Evolutionary conservation across 2,888 invertebrate species (phyloP), one percentile per base, ranked within the genome.

Genomic region (Aphrophora alni): DNA sequence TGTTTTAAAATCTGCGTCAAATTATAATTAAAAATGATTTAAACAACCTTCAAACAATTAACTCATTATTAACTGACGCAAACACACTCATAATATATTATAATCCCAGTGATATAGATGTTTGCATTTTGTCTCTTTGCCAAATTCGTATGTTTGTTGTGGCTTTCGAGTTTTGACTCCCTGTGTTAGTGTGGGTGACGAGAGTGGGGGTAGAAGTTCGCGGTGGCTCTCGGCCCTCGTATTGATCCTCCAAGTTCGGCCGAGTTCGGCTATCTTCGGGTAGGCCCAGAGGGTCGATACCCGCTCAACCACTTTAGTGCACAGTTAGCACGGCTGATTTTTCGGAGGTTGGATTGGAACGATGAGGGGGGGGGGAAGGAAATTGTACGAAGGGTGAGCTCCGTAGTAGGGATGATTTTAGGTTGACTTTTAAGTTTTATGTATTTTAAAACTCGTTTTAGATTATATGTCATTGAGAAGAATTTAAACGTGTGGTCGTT

Each of bases 251-350:
- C 84, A 86, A 85, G 86, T 86, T 85, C 85, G 84, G 84, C 83
- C 81, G 82, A 84, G 82, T 83, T 85, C 85, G 84, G 85, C 85
- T 84, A 85, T 85, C 86, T 86, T 82, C 83, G 85, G 83, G 84
- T 84, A 85, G 85, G 78, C 79, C 84, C 85, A 85, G 86, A 44
- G 86, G 86, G 86, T 86, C 85, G 86, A 86, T 86, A 83, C 85
- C 78, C 77, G 38, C 78, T 51, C 78, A 73, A 79, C 78, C 74
- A 76, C 80, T 80, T 80, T 78, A 51, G 70, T 80, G 80, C 78
- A 77, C 71, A 38, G 82, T 79, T 79, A 79, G 78, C 74, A 79
- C 78, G 78, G 59, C 78, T 68, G 68, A 79, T 79, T 79, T 79
- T 79, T 79, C 78, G 74, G 78, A 69, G 78, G 78, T 78, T 59